Evolutionary conservation across 2,113 vertebrate species (phyloP), one percentile per base, ranked within the genome.

Genomic region (Holacanthus passer): DNA sequence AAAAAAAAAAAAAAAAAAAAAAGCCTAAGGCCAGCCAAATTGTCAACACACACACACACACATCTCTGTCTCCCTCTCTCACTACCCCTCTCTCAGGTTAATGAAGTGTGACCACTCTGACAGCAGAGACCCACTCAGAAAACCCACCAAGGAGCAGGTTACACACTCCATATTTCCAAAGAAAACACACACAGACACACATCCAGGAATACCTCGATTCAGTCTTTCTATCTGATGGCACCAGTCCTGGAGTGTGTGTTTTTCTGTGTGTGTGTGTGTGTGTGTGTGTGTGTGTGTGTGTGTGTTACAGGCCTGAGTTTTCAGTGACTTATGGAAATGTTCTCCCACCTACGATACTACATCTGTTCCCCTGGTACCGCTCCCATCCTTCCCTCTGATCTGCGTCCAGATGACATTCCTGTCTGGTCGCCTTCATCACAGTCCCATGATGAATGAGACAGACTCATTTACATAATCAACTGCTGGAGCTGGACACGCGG

Each of bases 341-440:
- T 78, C 69, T 81, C 73, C 85, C 81, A 86, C 80, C 87, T 88
- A 69, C 47, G 22, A 85, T 72, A 78, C 47, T 85, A 88, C 93
- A 94, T 91, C 91, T 94, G 91, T 80, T 90, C 85, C 84, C 78
- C 45, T 39, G 53, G 82, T 87, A 77, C 80, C 73, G 48, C 82
- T 83, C 85, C 75, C 77, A 73, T 64, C 68, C 66, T 60, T 73
- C 45, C 50, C 81, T 94, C 86, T 91, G 93, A 94, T 91, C 88
- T 81, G 50, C 4, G 63, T 91, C 91, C 93, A 94, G 86, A 91
- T 89, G 79, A 88, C 82, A 86, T 91, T 91, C 87, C 89, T 82
- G 77, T 69, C 73, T 74, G 68, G 58, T 80, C 55, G 37, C 63
- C 58, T 65, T 84, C 84, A 85, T 87, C 78, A 45, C 74, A 80